phyloP scores from a whole-genome alignment of 1,140 invertebrate genomes.

The Ridgeia piscesae region DNA sequence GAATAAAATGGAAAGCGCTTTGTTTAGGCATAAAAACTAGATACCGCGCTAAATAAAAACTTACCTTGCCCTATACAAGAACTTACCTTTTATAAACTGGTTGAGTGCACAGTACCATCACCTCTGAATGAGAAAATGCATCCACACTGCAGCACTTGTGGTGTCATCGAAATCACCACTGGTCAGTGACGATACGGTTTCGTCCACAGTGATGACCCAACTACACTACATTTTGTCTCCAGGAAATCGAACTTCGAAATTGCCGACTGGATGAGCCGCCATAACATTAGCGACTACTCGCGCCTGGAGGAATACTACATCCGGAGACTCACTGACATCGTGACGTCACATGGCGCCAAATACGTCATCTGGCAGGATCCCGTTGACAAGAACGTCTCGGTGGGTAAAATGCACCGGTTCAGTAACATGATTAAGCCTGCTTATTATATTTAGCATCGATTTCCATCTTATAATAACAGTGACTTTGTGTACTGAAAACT shows the following conservation, averaged over 20 bases:
- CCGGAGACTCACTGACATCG: conserved; percentile 63
- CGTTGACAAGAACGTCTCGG: conserved; percentile 73
- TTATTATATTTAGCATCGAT: too few relatives aligned
- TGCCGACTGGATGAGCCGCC: conserved; percentile 71
- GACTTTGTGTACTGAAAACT: too few relatives aligned
- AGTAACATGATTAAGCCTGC: too few relatives aligned
- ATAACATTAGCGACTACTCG: conserved; percentile 55
- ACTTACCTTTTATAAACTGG: too few relatives aligned
- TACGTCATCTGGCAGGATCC: conserved; percentile 92
- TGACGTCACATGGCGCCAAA: conserved; percentile 42
- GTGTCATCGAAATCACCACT: too few relatives aligned
- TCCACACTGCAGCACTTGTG: too few relatives aligned
- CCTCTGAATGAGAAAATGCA: too few relatives aligned
- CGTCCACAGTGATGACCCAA: not conserved
- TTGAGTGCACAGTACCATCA: too few relatives aligned
- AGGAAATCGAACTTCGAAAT: conserved; percentile 77
- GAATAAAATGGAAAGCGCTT: too few relatives aligned
- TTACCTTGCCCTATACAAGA: not conserved
- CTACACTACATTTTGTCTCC: conserved; percentile 38
- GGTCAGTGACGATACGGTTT: too few relatives aligned
- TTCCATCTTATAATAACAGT: too few relatives aligned
- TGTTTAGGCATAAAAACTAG: too few relatives aligned
- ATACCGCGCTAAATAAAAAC: not conserved
- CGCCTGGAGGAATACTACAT: conserved; percentile 73
- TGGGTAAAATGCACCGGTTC: conserved; percentile 34